Percentiles rank a stretch among this genome's conserved stretches.
phyloP scores from a whole-genome alignment of 2,888 invertebrate genomes.

The Oxytorus armatus region DNA sequence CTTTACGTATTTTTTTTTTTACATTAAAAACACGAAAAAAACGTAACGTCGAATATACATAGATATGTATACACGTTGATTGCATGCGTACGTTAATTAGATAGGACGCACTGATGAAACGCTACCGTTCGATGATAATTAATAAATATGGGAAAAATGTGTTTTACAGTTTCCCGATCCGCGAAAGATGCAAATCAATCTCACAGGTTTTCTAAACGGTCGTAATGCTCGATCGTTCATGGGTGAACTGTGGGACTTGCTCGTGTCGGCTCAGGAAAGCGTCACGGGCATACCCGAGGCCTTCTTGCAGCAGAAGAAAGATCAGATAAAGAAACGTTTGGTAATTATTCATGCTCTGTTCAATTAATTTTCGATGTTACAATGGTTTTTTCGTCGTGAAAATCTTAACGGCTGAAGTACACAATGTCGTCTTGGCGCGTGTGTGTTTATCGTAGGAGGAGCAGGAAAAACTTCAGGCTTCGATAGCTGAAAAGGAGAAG shows the following conservation, averaged over 20 bases:
- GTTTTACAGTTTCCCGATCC: constrained; percentile 95
- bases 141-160: constrained; percentile 21
- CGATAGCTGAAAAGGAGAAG: constrained; percentile 85
- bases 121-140: constrained; percentile 30
- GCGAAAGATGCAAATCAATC: constrained; percentile 99
- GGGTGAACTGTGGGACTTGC: constrained; percentile 98
- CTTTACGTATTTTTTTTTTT: constrained; percentile 31
- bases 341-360: constrained; percentile 84
- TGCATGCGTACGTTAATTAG: constrained; percentile 42
- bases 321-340: constrained; percentile 96
- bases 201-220: constrained; percentile 99
- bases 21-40: constrained; percentile 28
- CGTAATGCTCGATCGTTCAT: constrained; percentile 99
- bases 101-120: neutral
- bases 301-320: constrained; percentile 97
- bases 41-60: constrained; percentile 44
- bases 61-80: too few species aligned
- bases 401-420: too few species aligned
- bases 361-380: neutral
- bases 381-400: neutral
- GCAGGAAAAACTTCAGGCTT: constrained; percentile 90
- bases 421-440: too few species aligned
- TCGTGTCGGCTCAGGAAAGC: constrained; percentile 97
- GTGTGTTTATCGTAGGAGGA: constrained; percentile 89
- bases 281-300: constrained; percentile 97